Percentiles rank a stretch among this genome's conserved stretches.
Evolutionary conservation across 2,113 vertebrate genomes (phyloP).

Genomic region (Phrynosoma platyrhinos): DNA sequence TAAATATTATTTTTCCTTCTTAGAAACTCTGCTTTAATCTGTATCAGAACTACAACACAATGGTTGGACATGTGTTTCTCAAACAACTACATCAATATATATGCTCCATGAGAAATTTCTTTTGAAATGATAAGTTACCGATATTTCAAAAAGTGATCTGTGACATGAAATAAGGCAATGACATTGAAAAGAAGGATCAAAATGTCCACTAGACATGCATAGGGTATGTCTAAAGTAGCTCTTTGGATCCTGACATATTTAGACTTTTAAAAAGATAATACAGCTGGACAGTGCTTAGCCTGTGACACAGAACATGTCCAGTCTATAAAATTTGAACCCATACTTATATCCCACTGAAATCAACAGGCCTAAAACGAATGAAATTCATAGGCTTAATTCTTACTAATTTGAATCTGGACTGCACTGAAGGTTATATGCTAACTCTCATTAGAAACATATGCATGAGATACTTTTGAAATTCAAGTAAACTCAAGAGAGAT

Average conservation of each 20-base stretch:
- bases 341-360: not conserved
- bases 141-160: not conserved
- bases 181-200: not conserved
- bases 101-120: not conserved
- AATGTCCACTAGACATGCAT: not conserved
- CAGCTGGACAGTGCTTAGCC: not conserved
- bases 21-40: not conserved
- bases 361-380: not conserved
- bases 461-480: conserved; percentile 10
- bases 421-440: not conserved
- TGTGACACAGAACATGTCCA: not conserved
- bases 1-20: not conserved
- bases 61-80: no score
- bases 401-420: not conserved
- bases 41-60: conserved; percentile 25
- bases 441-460: not conserved
- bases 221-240: not conserved
- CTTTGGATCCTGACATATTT: not conserved
- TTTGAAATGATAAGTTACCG: not conserved
- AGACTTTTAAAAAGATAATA: conserved; percentile 7
- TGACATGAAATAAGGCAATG: not conserved
- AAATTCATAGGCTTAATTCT: not conserved
- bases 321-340: not conserved
- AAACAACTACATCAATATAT: not conserved
- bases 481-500: conserved; percentile 21